phyloP scores from a whole-genome alignment of 2,113 vertebrate species.

The Bucco capensis region DNA sequence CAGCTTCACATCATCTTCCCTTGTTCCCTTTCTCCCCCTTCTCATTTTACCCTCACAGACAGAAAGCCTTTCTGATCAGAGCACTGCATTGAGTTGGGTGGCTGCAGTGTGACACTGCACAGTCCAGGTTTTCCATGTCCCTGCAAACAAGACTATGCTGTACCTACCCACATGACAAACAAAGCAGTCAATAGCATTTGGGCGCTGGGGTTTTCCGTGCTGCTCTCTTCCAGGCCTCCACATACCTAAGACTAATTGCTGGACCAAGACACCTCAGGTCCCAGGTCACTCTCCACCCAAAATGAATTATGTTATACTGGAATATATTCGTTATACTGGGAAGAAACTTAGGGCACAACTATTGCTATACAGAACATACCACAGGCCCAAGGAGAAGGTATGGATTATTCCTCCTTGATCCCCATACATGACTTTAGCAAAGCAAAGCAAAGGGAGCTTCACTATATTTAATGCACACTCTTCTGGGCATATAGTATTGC shows the following conservation, averaged over 20 bases:
- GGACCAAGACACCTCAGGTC: background rate
- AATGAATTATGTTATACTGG: background rate
- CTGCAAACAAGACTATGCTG: background rate
- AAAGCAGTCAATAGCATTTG: background rate
- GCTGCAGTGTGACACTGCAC: background rate
- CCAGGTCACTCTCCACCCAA: background rate
- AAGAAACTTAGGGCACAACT: background rate
- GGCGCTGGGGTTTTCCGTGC: background rate
- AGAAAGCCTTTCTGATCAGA: background rate
- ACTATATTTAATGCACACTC: background rate
- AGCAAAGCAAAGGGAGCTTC: background rate
- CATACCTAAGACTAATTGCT: background rate
- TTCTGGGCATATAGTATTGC: background rate
- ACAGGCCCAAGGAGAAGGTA: background rate
- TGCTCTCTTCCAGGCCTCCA: background rate
- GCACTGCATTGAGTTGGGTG: background rate
- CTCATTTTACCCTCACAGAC: background rate
- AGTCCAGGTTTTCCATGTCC: background rate
- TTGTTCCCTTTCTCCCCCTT: background rate
- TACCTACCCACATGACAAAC: background rate
- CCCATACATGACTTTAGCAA: background rate
- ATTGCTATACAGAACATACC: background rate
- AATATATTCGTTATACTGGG: background rate
- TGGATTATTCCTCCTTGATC: background rate
- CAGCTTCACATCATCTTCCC: background rate